A percentile compares a stretch with the other conserved stretches of the same genome.
phyloP scores from a whole-genome alignment of 1,140 invertebrate genomes.

The Pseudomyrmex cubaensis region DNA sequence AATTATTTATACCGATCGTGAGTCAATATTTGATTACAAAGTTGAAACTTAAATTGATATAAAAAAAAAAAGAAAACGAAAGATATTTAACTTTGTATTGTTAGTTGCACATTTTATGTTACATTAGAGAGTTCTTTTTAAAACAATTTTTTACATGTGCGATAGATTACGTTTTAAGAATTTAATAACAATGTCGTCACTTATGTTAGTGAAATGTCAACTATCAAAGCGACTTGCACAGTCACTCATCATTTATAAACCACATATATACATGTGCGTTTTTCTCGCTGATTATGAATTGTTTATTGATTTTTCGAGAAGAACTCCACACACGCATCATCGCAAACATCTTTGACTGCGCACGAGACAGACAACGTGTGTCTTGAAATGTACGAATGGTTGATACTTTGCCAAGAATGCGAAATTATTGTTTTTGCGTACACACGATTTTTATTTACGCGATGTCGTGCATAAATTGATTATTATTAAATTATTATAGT shows the following conservation, averaged over 20 bases:
- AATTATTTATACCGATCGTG: too few species aligned
- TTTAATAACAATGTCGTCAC: not conserved
- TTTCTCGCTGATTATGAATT: not conserved
- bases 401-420: slow-evolving; percentile 64
- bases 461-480: too few species aligned
- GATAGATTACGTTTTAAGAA: not conserved
- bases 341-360: not conserved
- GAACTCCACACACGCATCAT: not conserved
- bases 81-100: not conserved
- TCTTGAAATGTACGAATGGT: slow-evolving; percentile 2
- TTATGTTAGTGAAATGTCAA: not conserved
- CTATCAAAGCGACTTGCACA: not conserved
- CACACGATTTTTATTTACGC: not conserved
- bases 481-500: too few species aligned
- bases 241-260: not conserved
- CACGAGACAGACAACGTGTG: slow-evolving; percentile 20
- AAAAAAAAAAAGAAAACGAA: not conserved
- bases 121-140: not conserved
- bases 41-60: not conserved
- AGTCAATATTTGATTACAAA: too few species aligned
- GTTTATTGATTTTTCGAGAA: not conserved
- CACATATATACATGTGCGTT: not conserved
- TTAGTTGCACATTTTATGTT: not conserved
- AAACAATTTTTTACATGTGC: not conserved
- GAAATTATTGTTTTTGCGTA: slow-evolving; percentile 55